Conservation (phyloP, 2,797 vertebrate species). For the Helicolenus hilgendorfi region DNA sequence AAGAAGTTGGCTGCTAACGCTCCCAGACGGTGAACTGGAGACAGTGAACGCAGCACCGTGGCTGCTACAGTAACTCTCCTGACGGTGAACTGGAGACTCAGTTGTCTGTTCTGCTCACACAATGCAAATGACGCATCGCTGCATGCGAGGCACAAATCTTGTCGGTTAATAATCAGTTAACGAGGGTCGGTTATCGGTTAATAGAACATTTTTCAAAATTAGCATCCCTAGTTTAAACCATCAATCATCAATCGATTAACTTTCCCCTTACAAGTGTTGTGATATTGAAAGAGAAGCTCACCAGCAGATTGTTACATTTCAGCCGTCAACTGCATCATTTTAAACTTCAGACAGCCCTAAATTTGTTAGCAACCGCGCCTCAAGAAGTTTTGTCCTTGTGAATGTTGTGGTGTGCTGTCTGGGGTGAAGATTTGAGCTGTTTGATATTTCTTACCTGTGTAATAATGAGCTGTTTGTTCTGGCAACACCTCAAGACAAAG, state of each 20-base stretch:
- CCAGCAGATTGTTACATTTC: not conserved
- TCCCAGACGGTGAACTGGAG: too few species aligned
- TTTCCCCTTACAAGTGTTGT: not conserved
- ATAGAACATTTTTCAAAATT: too few species aligned
- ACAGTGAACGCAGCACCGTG: too few species aligned
- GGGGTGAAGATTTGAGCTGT: not conserved
- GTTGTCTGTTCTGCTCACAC: too few species aligned
- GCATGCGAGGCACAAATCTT: too few species aligned
- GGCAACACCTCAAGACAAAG: constrained; percentile 19
- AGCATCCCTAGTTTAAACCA: not conserved
- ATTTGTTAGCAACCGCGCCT: not conserved
- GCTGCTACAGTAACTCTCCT: too few species aligned
- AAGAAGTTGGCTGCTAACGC: too few species aligned
- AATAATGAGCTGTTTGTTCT: constrained; percentile 10
- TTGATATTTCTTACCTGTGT: constrained; percentile 7
- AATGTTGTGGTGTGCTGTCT: not conserved
- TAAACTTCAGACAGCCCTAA: not conserved
- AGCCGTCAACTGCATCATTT: not conserved
- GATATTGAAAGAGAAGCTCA: not conserved
- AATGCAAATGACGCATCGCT: too few species aligned
- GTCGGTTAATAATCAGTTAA: too few species aligned
- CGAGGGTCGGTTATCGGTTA: too few species aligned
- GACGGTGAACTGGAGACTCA: too few species aligned
- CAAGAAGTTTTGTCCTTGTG: constrained; percentile 8
- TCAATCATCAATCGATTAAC: not conserved